Evolutionary conservation across 30 jellyfish, hydroid and myxozoan species (phyloP).

Genomic region (Catostylus mosaicus): DNA sequence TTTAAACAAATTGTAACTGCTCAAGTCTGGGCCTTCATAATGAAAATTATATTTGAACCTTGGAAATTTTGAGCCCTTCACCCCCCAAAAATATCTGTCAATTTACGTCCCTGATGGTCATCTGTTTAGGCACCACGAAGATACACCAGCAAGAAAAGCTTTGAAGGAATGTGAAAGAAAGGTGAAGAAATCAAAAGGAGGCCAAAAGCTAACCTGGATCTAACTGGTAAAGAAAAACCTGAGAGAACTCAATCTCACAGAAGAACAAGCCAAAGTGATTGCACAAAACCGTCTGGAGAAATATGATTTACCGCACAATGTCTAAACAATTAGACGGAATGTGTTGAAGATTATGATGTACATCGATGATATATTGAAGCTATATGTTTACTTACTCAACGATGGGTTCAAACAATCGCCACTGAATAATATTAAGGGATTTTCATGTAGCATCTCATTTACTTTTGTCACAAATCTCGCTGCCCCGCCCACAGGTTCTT

Average conservation of each 20-base stretch:
- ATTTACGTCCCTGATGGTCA: too few relatives aligned
- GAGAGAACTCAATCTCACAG: background rate
- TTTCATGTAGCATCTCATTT: constrained; percentile 51
- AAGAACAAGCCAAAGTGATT: too few relatives aligned
- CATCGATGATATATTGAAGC: background rate
- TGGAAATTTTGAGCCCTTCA: too few relatives aligned
- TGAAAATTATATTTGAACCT: too few relatives aligned
- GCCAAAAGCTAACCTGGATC: constrained; percentile 12
- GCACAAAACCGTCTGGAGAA: background rate
- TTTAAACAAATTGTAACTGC: too few relatives aligned
- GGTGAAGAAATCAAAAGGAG: constrained; percentile 9
- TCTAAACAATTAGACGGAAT: background rate
- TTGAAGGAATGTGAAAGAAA: background rate
- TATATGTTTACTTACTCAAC: constrained; percentile 46
- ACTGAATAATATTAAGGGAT: constrained; percentile 75
- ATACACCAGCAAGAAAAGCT: too few relatives aligned
- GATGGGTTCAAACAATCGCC: constrained; percentile 91
- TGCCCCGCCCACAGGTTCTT: constrained; percentile 93
- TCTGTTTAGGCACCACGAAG: constrained; percentile 2
- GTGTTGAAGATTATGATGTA: background rate
- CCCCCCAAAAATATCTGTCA: too few relatives aligned
- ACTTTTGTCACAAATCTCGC: constrained; percentile 86
- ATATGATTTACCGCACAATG: background rate
- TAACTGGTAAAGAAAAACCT: background rate
- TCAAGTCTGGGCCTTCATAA: too few relatives aligned